A percentile compares a stretch with the other conserved stretches of the same genome.
Evolutionary conservation across 2,797 vertebrate genomes (phyloP).

Genomic region (Gallinago nigripennis): DNA sequence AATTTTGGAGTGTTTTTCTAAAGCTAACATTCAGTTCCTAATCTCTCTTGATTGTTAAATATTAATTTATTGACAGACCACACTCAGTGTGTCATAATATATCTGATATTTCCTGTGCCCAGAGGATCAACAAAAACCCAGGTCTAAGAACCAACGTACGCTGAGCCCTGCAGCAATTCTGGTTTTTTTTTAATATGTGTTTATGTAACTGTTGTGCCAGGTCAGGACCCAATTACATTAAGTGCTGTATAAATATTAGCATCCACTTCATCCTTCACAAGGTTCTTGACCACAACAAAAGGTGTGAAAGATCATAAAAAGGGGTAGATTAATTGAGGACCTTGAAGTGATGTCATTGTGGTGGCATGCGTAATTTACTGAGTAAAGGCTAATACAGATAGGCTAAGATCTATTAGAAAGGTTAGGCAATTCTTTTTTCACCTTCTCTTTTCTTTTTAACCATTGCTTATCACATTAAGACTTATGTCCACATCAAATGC

Average conservation of each 20-base stretch:
- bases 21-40: constrained; percentile 47
- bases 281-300: constrained; percentile 18
- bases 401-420: not conserved
- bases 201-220: constrained; percentile 42
- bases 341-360: not conserved
- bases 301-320: constrained; percentile 50
- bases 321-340: not conserved
- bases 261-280: constrained; percentile 34
- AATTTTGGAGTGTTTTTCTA: constrained; percentile 48
- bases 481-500: not conserved
- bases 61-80: constrained; percentile 60
- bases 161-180: not conserved
- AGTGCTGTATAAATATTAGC: constrained; percentile 56
- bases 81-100: not conserved
- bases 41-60: constrained; percentile 57
- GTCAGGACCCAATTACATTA: constrained; percentile 41
- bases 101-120: constrained; percentile 39
- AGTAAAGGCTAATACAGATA: not conserved
- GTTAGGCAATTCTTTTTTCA: not conserved
- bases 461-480: not conserved
- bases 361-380: not conserved
- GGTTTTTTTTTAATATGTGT: not conserved
- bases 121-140: not conserved
- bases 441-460: not conserved
- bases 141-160: not conserved